A percentile compares a stretch with the other conserved stretches of the same genome.
Conservation (phyloP, 2,113 vertebrate species). For the Cyphomyrus plagiostoma region DNA sequence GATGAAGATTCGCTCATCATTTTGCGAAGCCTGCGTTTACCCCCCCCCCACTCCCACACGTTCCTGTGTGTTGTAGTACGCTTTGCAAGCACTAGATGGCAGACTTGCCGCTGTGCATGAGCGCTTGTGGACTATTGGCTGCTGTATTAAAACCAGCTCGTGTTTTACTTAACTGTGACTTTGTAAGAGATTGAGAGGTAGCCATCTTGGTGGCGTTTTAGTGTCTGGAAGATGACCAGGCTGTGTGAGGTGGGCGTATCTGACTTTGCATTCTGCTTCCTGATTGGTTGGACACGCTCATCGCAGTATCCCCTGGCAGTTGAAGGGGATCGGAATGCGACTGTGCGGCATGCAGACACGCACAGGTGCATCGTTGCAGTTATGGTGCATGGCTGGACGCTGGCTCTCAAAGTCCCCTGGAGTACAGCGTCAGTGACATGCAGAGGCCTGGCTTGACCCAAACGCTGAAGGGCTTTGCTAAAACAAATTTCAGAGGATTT, state of each 20-base stretch:
- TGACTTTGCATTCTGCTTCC: background rate
- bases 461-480: background rate
- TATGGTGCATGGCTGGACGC: conserved; percentile 3
- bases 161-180: conserved; percentile 4
- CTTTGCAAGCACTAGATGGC: conserved; percentile 28
- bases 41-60: background rate
- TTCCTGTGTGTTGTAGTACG: conserved; percentile 7
- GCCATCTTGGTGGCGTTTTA: background rate
- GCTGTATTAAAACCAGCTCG: background rate
- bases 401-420: conserved; percentile 16
- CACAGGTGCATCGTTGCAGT: background rate
- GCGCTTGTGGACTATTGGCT: conserved; percentile 1
- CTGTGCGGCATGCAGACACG: background rate
- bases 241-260: background rate
- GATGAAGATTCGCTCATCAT: conserved; percentile 11
- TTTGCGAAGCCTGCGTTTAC: background rate
- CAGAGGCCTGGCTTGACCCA: background rate
- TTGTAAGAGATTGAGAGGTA: background rate
- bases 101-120: conserved; percentile 19
- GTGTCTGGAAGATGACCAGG: background rate
- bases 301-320: background rate
- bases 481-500: background rate
- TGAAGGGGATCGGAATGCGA: background rate
- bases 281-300: background rate
- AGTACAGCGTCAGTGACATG: background rate